Percentiles rank a stretch among this genome's conserved stretches.
phyloP scores from a whole-genome alignment of 2,113 vertebrate species.

The Stomatorhinus ivindoensis region DNA sequence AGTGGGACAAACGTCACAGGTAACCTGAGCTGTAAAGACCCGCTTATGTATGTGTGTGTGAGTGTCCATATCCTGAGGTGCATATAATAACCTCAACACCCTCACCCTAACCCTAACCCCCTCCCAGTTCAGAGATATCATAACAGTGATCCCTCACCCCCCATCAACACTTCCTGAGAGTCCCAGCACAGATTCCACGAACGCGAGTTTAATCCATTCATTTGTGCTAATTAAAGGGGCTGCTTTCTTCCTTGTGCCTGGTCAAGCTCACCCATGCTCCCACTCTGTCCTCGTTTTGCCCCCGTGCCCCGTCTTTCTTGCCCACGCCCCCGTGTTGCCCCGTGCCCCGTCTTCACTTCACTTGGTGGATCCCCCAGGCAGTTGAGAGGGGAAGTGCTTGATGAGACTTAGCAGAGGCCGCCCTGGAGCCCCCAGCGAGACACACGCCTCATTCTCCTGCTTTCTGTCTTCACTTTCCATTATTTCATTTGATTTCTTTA shows the following conservation, averaged over 20 bases:
- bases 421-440: conserved; percentile 48
- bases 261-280: too few relatives aligned
- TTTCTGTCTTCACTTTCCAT: not conserved
- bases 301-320: rapidly evolving
- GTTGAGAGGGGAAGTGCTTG: conserved; percentile 37
- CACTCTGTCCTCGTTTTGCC: too few relatives aligned
- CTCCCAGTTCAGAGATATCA: conserved; percentile 68
- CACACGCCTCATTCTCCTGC: conserved; percentile 14
- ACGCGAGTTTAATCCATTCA: conserved; percentile 75
- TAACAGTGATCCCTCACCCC: conserved; percentile 61
- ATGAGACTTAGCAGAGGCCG: conserved; percentile 59
- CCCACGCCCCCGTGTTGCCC: not conserved
- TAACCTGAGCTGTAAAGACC: not conserved
- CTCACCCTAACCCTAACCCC: conserved; percentile 20
- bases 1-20: not conserved
- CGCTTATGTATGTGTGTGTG: not conserved
- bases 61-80: not conserved
- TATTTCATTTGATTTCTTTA: not conserved
- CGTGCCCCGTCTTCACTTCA: not conserved
- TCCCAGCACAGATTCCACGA: conserved; percentile 65
- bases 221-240: conserved; percentile 82
- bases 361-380: too few relatives aligned
- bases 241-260: conserved; percentile 5
- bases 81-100: not conserved
- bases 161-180: conserved; percentile 56